These are phyloP conservation scores for Buceros bicornis DNA, from an alignment of 2,797 vertebrate species.

Conservation along the genomic window DNA sequence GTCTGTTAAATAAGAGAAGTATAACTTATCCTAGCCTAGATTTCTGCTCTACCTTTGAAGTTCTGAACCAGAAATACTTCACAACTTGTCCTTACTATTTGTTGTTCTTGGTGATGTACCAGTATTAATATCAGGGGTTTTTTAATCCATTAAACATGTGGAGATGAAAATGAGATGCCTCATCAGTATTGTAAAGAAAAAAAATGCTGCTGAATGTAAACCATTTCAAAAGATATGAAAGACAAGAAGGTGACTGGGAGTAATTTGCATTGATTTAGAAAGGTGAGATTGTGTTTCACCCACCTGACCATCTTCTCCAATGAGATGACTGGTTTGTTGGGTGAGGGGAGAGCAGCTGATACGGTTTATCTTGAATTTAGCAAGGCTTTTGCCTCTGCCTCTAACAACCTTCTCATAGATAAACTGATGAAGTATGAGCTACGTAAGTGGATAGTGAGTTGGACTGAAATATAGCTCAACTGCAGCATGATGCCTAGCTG, in stretches of 20 bases:
- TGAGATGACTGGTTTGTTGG: neutral
- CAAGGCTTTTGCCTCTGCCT: neutral
- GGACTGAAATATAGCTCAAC: neutral
- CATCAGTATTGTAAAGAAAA: neutral
- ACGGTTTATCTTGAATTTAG: neutral
- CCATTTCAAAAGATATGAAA: neutral
- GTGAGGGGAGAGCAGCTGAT: rapidly evolving
- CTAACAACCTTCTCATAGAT: rapidly evolving
- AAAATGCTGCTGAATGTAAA: neutral
- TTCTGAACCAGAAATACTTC: neutral
- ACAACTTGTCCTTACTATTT: neutral
- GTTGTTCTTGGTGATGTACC: neutral
- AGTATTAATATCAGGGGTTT: neutral
- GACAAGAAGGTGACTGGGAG: neutral
- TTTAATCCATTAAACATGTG: neutral
- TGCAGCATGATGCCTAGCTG: neutral
- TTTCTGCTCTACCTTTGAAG: neutral
- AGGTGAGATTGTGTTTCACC: neutral
- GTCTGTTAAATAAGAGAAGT: neutral
- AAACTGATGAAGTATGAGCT: neutral
- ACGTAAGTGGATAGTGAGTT: neutral
- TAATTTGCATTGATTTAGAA: neutral
- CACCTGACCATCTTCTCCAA: neutral
- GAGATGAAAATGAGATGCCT: neutral
- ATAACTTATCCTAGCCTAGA: neutral